Evolutionary conservation across 1,140 invertebrate genomes (phyloP).

Genomic region (Trichomalopsis sarcophagae): DNA sequence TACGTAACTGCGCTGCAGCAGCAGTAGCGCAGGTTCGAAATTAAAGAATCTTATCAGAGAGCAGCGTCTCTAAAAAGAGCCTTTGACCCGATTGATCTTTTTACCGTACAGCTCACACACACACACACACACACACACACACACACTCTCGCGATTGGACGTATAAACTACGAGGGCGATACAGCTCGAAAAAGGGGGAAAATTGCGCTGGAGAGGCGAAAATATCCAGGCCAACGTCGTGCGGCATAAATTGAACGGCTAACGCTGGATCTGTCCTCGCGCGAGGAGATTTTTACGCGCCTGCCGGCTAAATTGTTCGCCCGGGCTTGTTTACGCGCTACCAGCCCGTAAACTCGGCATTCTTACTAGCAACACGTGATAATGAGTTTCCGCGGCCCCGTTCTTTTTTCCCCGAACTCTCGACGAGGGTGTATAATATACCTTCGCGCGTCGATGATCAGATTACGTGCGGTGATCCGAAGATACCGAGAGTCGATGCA

Average conservation of each 20-base stretch:
- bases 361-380: not conserved
- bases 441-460: not conserved
- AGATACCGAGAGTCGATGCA: not conserved
- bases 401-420: not conserved
- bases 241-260: too few species aligned
- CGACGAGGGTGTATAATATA: not conserved
- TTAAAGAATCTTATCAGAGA: slow-evolving; percentile 32
- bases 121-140: not conserved
- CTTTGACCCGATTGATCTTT: slow-evolving; percentile 22
- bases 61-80: not conserved
- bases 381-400: not conserved
- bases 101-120: not conserved
- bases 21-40: not conserved
- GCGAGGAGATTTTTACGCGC: slow-evolving; percentile 17
- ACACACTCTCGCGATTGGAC: not conserved
- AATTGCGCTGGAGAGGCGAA: not conserved
- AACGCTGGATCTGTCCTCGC: not conserved
- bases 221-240: not conserved
- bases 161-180: not conserved
- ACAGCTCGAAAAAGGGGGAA: not conserved
- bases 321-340: not conserved
- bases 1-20: not conserved
- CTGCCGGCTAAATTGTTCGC: not conserved
- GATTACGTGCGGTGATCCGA: not conserved
- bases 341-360: not conserved